phyloP scores from a whole-genome alignment of 2,797 vertebrate genomes.

The Helostoma temminkii region DNA sequence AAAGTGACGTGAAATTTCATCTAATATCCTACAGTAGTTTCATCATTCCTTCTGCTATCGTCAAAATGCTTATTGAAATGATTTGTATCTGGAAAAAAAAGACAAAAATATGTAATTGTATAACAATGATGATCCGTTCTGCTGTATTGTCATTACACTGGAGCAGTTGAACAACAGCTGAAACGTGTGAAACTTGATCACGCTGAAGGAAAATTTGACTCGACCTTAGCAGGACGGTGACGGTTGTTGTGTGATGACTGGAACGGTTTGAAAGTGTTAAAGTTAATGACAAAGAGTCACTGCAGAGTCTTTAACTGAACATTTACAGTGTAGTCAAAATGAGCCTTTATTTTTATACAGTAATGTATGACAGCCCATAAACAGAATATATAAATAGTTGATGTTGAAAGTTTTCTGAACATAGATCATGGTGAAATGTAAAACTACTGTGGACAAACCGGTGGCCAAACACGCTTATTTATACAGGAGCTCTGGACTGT shows the following conservation, averaged over 20 bases:
- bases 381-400: conserved; percentile 25
- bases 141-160: conserved; percentile 69
- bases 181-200: not conserved
- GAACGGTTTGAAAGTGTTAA: conserved; percentile 3
- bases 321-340: conserved; percentile 53
- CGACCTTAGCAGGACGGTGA: not conserved
- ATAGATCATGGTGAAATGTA: conserved; percentile 39
- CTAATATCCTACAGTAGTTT: not conserved
- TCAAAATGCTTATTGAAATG: not conserved
- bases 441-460: conserved; percentile 37
- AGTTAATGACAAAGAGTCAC: not conserved
- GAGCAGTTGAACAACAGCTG: conserved; percentile 21
- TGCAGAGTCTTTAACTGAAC: conserved; percentile 9
- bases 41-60: not conserved
- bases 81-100: not conserved
- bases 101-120: not conserved
- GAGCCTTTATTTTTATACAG: conserved; percentile 77
- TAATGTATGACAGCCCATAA: conserved; percentile 44
- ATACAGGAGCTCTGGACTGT: conserved; percentile 42
- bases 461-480: conserved; percentile 50
- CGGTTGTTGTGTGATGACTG: not conserved
- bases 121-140: conserved; percentile 18
- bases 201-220: conserved; percentile 7
- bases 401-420: no score
- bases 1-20: not conserved